Evolutionary conservation across 2,888 invertebrate species (phyloP), one percentile per base, ranked within the genome.

Genomic region (Polydesmus complanatus): DNA sequence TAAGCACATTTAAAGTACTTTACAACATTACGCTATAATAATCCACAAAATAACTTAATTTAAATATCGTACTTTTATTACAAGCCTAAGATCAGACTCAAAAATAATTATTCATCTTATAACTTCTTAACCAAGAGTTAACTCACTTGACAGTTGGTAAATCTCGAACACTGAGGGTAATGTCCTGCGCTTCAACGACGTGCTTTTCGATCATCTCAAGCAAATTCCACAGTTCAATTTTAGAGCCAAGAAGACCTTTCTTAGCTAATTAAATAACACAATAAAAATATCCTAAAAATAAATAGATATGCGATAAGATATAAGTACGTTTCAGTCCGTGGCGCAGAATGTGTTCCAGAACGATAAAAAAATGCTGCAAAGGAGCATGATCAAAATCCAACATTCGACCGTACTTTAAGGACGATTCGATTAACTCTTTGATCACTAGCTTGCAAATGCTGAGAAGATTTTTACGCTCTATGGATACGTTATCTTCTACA

Each of bases 341-440:
- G 67, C 93, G 83, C 70, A 98, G 79, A 50, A 95, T 92, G 78
- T 96, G 95, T 73, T 98, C 97, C 68, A 98, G 81, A 51, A 97
- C 93, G 71, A 96, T 92, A 75, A 97, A 95, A 77, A 98, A 95
- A 78, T 98, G 96, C 74, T 93, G 92, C 68, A 98, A 77, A 18
- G 95, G 94, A 78, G 92, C 82, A 73, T 92, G 90, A 76, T 92
- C 92, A 54, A 90, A 89, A 75, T 93, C 92, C 68, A 93, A 78
- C 86, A 90, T 90, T 62, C 94, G 83, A 52, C 94, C 94, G 80
- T 88, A 92, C 68, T 92, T 86, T 66, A 95, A 79, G 0, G 94
- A 94, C 68, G 94, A 93, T 77, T 95, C 94, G 68, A 96, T 88
- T 68, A 96, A 78, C 77, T 95, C 95, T 78, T 95, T 95, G 60